phyloP scores from a whole-genome alignment of 2,797 vertebrate species.

The Poeciliopsis paucimaculata region DNA sequence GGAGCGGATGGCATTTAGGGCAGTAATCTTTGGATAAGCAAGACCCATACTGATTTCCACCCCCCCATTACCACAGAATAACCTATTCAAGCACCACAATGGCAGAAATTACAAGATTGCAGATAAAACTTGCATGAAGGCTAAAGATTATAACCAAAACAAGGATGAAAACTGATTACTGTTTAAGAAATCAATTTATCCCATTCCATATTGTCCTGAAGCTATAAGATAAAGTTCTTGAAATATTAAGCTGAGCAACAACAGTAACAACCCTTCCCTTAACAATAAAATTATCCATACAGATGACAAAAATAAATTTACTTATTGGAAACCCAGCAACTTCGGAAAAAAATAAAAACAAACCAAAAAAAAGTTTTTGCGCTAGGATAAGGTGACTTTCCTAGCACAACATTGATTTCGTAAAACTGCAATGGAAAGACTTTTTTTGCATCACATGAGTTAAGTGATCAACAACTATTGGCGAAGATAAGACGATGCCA shows the following conservation, averaged over 20 bases:
- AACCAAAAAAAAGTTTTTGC: too few relatives aligned
- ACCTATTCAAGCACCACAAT: background rate
- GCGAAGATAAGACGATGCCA: too few relatives aligned
- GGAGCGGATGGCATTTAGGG: constrained; percentile 6
- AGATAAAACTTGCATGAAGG: background rate
- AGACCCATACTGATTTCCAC: background rate
- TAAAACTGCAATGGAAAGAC: too few relatives aligned
- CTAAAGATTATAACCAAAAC: background rate
- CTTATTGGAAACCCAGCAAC: too few relatives aligned
- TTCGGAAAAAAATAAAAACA: too few relatives aligned
- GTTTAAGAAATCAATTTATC: background rate
- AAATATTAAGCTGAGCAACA: background rate
- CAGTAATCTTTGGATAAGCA: constrained; percentile 33
- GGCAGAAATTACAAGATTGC: background rate
- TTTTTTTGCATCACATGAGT: too few relatives aligned
- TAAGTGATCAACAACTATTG: too few relatives aligned
- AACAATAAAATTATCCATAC: too few relatives aligned
- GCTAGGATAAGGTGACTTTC: too few relatives aligned
- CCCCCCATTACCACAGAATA: background rate
- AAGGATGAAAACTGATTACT: background rate
- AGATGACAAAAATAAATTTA: too few relatives aligned
- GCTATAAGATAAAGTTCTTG: background rate
- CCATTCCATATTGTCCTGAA: background rate
- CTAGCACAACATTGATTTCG: too few relatives aligned
- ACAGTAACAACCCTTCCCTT: background rate